Percentiles rank a stretch among this genome's conserved stretches.
phyloP scores from a whole-genome alignment of 2,888 invertebrate genomes.

The Ditylenchus weischeri region DNA sequence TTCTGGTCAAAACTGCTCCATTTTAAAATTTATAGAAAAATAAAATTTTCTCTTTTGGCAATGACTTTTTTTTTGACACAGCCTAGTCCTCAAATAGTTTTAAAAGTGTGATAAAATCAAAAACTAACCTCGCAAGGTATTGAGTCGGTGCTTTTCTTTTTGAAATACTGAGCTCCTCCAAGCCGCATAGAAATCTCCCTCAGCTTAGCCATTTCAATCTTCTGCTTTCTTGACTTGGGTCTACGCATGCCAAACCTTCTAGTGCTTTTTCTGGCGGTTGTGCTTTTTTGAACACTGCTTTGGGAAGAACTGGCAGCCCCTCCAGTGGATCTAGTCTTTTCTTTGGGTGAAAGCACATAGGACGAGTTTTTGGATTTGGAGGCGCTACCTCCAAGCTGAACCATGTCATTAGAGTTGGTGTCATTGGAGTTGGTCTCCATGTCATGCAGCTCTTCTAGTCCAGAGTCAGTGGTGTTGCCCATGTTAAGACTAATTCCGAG shows the following conservation, averaged over 20 bases:
- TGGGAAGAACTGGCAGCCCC: not conserved
- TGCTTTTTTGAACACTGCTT: conserved; percentile 13
- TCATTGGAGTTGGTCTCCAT: conserved; percentile 11
- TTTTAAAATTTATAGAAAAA: no score
- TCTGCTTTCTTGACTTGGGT: conserved; percentile 37
- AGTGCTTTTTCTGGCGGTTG: conserved; percentile 14
- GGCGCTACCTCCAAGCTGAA: not conserved
- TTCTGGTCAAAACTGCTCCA: no score
- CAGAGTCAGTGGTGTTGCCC: conserved; percentile 8
- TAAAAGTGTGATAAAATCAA: not conserved
- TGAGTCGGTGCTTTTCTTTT: conserved; percentile 50
- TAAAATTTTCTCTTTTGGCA: no score
- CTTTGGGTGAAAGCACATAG: not conserved
- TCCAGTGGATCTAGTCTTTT: no score
- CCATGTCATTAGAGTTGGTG: not conserved
- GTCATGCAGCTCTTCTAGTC: conserved; percentile 24
- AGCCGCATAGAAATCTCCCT: conserved; percentile 44
- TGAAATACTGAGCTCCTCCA: conserved; percentile 56
- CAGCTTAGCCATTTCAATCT: conserved; percentile 47
- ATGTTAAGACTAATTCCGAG: no score
- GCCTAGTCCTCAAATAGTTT: no score
- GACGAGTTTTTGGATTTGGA: not conserved
- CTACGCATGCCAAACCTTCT: conserved; percentile 44
- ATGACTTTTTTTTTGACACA: no score
- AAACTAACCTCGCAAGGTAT: conserved; percentile 42